Base-by-base conservation (phyloP, 2,797 vertebrate species). In the Myotis findleyi region DNA sequence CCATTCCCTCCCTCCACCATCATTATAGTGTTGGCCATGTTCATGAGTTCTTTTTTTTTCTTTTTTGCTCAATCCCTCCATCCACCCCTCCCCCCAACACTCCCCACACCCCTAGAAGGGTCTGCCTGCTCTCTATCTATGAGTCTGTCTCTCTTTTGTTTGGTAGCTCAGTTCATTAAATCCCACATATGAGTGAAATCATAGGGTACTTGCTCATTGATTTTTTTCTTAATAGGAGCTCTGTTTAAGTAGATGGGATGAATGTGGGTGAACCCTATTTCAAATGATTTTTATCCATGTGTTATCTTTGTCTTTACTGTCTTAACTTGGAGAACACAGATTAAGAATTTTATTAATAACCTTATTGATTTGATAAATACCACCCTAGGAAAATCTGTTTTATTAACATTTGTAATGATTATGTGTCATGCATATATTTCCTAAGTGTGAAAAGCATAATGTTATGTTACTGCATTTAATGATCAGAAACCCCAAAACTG, bases 281-380 rank as follows among this genome's bases (percentile, higher is more conserved):
- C 36, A 75, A 71, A 89, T 83, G 47, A 68, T 59, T 92, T 96
- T 92, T 47, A 95, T 62, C 49, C 47, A 53, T 55, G 25, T 68
- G 33, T 91, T 95, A 36, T 12, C 44, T 86, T 86, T 93, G 71
- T 89, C 51, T 51, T 92, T 47, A 82, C 5, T 36, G 1, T 81
- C 53, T 84, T 91, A 81, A 68, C 36, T 57, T 64, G 55, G 47
- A 87, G 21, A 30, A 85, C 23, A 92, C 1, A 30, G 30, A 72
- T 72, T 80, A 72, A 66, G 38, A 85, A 59, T 80, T 81, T 66
- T 88, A 55, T 73, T 44, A 79, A 44, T 88, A 82, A 87, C 2
- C 0, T 49, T 47, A 82, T 38, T 72, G 30, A 84, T 84, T 73
- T 71, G 18, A 51, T 66, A 94, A 86, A 62, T 27, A 49, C 7